phyloP scores from a whole-genome alignment of 2,113 vertebrate genomes.

The Bubo blakistoni region DNA sequence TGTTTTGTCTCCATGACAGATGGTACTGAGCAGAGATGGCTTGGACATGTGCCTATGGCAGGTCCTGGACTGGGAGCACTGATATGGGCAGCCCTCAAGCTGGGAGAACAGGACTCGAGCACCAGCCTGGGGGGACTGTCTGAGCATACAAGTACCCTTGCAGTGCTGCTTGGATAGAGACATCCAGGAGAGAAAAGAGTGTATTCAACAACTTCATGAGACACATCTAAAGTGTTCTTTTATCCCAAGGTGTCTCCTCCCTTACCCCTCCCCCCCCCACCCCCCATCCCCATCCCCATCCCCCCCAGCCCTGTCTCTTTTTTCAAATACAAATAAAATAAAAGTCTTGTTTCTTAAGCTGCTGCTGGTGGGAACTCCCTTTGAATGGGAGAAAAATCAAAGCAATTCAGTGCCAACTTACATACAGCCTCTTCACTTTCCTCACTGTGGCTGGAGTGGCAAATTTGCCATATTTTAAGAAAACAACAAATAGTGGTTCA shows the following conservation, averaged over 20 bases:
- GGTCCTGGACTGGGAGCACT: neutral
- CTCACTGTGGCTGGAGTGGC: neutral
- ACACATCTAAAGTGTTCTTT: neutral
- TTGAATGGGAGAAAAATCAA: neutral
- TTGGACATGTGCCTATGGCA: neutral
- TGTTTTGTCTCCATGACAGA: neutral
- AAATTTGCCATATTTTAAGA: neutral
- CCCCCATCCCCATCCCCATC: too few relatives aligned
- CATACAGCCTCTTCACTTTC: neutral
- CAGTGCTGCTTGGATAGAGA: neutral
- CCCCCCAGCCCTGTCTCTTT: accelerated
- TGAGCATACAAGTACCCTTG: neutral
- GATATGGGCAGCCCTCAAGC: neutral
- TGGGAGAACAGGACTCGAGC: neutral
- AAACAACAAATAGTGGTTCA: neutral
- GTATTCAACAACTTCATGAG: neutral
- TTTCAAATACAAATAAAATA: neutral
- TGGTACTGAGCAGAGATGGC: neutral
- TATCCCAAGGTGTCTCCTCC: neutral
- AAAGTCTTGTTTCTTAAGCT: neutral
- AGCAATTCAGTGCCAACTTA: neutral
- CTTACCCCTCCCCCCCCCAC: too few relatives aligned
- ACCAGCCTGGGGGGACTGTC: neutral
- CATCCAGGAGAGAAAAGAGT: neutral
- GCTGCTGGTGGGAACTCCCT: neutral